Percentiles rank a stretch among this genome's conserved stretches.
These are phyloP conservation scores for Melozone crissalis DNA, from an alignment of 2,113 vertebrate species.

Conservation along the genomic window DNA sequence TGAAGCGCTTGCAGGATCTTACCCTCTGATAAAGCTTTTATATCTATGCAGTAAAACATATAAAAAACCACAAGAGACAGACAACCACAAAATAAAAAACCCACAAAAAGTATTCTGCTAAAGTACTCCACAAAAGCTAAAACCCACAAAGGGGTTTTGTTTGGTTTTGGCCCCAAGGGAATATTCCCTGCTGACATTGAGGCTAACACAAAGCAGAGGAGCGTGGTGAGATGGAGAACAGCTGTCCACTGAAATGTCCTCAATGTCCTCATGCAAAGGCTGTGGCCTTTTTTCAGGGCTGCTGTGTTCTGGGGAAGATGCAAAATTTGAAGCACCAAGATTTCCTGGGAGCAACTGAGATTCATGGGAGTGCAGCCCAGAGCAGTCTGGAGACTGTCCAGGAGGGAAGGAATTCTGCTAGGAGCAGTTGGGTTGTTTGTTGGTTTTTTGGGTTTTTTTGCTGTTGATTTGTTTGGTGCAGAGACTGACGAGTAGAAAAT, in stretches of 20 bases:
- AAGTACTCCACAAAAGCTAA: background rate
- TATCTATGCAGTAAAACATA: background rate
- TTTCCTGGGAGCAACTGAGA: background rate
- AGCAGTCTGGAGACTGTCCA: background rate
- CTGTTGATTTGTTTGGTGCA: background rate
- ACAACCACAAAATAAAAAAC: background rate
- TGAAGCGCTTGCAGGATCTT: background rate
- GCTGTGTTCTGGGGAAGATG: background rate
- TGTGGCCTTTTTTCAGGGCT: background rate
- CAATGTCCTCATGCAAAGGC: background rate
- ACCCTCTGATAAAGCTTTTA: background rate
- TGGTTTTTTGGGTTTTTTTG: background rate
- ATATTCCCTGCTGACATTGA: background rate
- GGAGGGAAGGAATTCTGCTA: background rate
- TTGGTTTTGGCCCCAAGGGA: background rate
- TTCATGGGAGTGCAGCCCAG: background rate
- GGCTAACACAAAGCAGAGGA: background rate
- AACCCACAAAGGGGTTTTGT: background rate
- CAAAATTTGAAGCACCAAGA: background rate
- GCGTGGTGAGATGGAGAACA: background rate
- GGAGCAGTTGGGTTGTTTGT: background rate
- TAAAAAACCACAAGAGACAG: background rate
- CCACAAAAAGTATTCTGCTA: background rate
- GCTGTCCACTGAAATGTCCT: background rate
- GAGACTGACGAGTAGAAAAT: background rate